phyloP scores from a whole-genome alignment of 2,113 vertebrate genomes.

The Chrysochloris asiatica region DNA sequence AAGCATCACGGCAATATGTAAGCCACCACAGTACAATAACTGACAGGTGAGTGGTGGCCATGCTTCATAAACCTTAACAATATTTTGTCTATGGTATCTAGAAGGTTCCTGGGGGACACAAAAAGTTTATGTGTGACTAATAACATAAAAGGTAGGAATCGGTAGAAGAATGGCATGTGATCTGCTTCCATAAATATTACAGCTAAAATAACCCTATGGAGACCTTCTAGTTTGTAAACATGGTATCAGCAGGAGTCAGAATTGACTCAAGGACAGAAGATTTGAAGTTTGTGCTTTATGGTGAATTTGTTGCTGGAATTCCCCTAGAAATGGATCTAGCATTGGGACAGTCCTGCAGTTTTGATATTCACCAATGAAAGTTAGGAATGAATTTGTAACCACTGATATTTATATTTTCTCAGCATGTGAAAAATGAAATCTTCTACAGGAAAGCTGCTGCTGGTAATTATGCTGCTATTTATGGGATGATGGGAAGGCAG shows the following conservation, averaged over 20 bases:
- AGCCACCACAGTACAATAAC: no score
- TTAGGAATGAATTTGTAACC: not conserved
- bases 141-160: not conserved
- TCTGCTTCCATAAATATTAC: not conserved
- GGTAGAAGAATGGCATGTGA: not conserved
- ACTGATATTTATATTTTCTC: not conserved
- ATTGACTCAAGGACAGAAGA: not conserved
- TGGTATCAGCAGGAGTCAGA: not conserved
- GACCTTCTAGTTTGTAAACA: not conserved
- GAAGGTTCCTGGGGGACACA: not conserved
- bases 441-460: not conserved
- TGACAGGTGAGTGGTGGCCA: no score
- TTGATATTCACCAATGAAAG: not conserved
- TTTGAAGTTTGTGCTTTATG: not conserved
- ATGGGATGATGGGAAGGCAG: not conserved
- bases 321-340: not conserved
- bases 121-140: not conserved
- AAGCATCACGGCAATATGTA: no score
- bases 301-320: not conserved
- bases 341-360: not conserved
- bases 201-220: not conserved
- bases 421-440: conserved; percentile 16
- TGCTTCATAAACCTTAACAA: no score
- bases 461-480: conserved; percentile 42
- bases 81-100: not conserved